A percentile compares a stretch with the other conserved stretches of the same genome.
Evolutionary conservation across 2,888 invertebrate species (phyloP).

Genomic region (Bellardia bayeri): DNA sequence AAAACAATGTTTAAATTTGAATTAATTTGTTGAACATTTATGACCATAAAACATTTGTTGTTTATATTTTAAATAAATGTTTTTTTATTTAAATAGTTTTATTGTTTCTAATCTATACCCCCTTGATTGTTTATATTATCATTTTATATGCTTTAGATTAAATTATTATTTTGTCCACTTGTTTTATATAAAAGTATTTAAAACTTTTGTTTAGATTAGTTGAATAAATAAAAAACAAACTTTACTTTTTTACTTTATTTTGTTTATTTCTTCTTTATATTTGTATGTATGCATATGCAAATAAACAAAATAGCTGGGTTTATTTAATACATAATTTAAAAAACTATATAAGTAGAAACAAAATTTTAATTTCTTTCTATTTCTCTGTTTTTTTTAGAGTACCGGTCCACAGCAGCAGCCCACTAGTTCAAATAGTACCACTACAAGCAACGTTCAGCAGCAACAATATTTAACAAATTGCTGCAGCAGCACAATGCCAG

Average conservation of each 20-base stretch:
- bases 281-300: too few relatives aligned
- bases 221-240: background rate
- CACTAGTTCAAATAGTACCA: conserved; percentile 71
- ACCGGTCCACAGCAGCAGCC: conserved; percentile 79
- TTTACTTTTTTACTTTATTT: background rate
- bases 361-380: conserved; percentile 6
- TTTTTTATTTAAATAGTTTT: background rate
- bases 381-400: conserved; percentile 75
- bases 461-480: conserved; percentile 74
- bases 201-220: conserved; percentile 5
- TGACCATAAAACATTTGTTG: background rate
- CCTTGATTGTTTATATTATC: background rate
- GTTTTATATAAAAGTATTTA: background rate
- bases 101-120: background rate
- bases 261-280: background rate
- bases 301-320: too few relatives aligned
- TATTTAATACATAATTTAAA: too few relatives aligned
- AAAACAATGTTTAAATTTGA: background rate
- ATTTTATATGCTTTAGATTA: conserved; percentile 5
- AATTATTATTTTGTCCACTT: background rate
- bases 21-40: background rate
- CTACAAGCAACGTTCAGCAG: conserved; percentile 65
- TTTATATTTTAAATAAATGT: background rate
- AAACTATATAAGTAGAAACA: too few relatives aligned
- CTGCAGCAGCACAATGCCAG: conserved; percentile 82